A percentile compares a stretch with the other conserved stretches of the same genome.
These are phyloP conservation scores for Alviniconcha marisindica DNA, from an alignment of 1,140 invertebrate species.

Conservation along the genomic window DNA sequence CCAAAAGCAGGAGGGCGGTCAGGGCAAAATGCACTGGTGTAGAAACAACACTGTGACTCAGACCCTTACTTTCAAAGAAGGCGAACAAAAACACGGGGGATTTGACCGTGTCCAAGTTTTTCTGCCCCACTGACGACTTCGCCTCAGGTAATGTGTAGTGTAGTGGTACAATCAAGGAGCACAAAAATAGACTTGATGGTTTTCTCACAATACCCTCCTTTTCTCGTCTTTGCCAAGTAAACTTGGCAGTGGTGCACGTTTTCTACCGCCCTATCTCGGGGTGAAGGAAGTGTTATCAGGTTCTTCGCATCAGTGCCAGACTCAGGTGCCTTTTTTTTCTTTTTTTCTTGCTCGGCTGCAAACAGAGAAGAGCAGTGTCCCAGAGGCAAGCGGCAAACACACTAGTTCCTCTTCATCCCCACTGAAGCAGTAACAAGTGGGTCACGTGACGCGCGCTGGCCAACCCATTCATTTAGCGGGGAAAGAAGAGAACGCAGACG, in stretches of 20 bases:
- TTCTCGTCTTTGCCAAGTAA: neutral
- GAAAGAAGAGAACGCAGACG: slow-evolving; percentile 11
- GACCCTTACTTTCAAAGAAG: neutral
- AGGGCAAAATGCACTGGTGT: no score
- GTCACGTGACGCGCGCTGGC: slow-evolving; percentile 31
- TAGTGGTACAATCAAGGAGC: no score
- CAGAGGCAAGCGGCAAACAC: neutral
- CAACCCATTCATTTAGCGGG: slow-evolving; percentile 34
- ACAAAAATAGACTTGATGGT: no score
- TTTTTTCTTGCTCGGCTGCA: neutral
- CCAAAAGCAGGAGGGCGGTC: no score
- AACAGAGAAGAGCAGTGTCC: neutral
- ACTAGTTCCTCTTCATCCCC: neutral
- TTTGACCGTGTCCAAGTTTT: slow-evolving; percentile 15
- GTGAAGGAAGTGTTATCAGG: slow-evolving; percentile 13
- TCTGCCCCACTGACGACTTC: slow-evolving; percentile 19
- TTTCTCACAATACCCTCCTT: neutral
- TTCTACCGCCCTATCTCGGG: neutral
- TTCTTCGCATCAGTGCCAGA: neutral
- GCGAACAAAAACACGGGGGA: neutral
- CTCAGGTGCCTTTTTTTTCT: neutral
- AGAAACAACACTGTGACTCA: neutral
- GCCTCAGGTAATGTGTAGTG: neutral
- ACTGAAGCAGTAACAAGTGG: slow-evolving; percentile 20
- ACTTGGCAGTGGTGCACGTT: neutral